These are phyloP conservation scores for Corythornis madagascariensis DNA, from an alignment of 2,113 vertebrate genomes.

Conservation along the genomic window DNA sequence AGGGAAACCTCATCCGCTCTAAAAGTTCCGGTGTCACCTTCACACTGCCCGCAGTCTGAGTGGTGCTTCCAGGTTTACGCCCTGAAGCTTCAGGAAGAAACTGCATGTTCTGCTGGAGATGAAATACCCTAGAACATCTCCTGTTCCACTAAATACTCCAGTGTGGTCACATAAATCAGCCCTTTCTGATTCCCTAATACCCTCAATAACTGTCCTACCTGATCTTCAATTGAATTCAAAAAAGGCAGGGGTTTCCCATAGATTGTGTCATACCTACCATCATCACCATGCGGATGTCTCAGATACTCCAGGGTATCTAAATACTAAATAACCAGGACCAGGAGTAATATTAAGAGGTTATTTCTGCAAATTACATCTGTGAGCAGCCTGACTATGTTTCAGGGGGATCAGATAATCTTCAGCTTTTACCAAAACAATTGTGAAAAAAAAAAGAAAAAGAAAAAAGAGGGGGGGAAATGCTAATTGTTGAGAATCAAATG, in stretches of 20 bases:
- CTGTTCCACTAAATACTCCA: neutral
- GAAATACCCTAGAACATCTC: neutral
- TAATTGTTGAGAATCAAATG: neutral
- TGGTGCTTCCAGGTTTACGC: too few species aligned
- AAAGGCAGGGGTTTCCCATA: neutral
- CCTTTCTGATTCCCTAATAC: neutral
- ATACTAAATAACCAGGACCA: neutral
- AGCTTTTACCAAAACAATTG: neutral
- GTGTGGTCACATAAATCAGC: neutral
- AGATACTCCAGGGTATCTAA: neutral
- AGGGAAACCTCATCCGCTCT: too few species aligned
- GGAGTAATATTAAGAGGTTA: neutral
- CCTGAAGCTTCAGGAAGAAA: neutral
- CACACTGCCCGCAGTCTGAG: too few species aligned
- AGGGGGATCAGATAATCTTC: neutral
- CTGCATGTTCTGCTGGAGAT: neutral
- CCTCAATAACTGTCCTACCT: neutral
- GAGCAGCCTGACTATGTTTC: neutral
- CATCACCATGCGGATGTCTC: neutral
- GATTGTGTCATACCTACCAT: neutral
- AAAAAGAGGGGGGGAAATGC: fast-evolving
- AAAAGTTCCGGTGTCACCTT: too few species aligned
- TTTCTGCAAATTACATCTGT: neutral
- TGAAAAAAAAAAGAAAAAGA: fast-evolving
- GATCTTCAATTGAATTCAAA: neutral